Percentiles rank a stretch among this genome's conserved stretches.
These are phyloP conservation scores for Entelurus aequoreus DNA, from an alignment of 2,113 vertebrate genomes.

Conservation along the genomic window DNA sequence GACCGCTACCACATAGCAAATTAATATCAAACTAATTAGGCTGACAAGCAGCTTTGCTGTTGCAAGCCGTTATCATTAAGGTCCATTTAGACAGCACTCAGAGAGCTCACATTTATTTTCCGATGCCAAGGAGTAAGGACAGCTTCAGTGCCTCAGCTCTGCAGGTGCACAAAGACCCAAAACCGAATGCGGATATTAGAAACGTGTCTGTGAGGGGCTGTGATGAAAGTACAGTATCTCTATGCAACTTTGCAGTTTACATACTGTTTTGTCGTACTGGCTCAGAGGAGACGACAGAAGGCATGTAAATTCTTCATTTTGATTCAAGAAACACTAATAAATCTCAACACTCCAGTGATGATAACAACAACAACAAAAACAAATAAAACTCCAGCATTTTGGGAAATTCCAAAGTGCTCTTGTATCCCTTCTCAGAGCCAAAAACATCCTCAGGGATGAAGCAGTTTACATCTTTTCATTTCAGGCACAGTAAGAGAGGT, in stretches of 20 bases:
- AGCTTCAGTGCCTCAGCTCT: neutral
- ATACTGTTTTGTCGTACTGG: neutral
- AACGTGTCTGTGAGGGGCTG: conserved; percentile 2
- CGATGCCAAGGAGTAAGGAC: conserved; percentile 1
- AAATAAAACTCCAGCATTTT: conserved; percentile 19
- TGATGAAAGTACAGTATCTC: conserved; percentile 2
- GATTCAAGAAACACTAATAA: conserved; percentile 22
- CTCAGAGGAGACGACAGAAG: conserved; percentile 6
- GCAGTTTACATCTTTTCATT: conserved; percentile 49
- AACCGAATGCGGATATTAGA: neutral
- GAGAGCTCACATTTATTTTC: conserved; percentile 34
- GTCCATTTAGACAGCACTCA: conserved; percentile 35
- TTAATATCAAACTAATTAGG: conserved; percentile 56
- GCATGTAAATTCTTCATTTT: conserved; percentile 15
- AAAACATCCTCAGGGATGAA: conserved; percentile 15
- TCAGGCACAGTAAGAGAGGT: conserved; percentile 40
- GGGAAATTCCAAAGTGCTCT: conserved; percentile 12
- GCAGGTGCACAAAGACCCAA: neutral
- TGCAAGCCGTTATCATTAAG: conserved; percentile 46
- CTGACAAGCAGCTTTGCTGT: conserved; percentile 47
- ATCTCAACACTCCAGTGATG: conserved; percentile 22
- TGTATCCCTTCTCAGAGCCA: conserved; percentile 1
- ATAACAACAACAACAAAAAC: conserved; percentile 5
- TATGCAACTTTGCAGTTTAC: conserved; percentile 7
- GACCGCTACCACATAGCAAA: conserved; percentile 45